Evolutionary conservation across 2,888 invertebrate species (phyloP).

Genomic region (Eupithecia vulgata): DNA sequence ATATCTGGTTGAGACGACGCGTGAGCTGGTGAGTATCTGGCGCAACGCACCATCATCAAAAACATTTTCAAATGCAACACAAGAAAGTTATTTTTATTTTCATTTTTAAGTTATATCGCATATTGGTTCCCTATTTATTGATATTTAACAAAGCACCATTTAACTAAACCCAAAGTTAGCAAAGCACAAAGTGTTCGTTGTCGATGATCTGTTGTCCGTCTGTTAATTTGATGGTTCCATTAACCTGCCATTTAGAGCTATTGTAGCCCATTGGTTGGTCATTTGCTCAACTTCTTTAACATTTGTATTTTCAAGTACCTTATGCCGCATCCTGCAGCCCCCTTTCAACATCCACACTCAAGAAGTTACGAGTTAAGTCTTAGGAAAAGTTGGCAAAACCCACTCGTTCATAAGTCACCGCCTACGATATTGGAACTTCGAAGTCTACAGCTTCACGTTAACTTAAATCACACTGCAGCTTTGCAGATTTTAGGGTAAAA

Average conservation of each 20-base stretch:
- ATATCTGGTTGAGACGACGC: too few relatives aligned
- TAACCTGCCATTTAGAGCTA: not conserved
- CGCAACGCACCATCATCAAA: too few relatives aligned
- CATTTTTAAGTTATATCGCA: too few relatives aligned
- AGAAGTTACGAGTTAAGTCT: constrained; percentile 54
- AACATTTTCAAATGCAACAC: too few relatives aligned
- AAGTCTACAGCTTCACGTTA: constrained; percentile 44
- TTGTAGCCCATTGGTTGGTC: not conserved
- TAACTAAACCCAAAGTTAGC: not conserved
- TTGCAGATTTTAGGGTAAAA: constrained; percentile 7
- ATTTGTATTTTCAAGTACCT: not conserved
- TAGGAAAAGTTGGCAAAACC: constrained; percentile 60
- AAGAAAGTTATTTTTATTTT: too few relatives aligned
- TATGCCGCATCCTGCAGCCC: constrained; percentile 30
- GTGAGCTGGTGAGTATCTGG: too few relatives aligned
- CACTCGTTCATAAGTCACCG: constrained; percentile 57
- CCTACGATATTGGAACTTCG: constrained; percentile 45
- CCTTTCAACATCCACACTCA: constrained; percentile 27
- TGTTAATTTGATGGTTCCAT: not conserved
- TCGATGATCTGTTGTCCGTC: not conserved
- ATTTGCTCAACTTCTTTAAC: not conserved
- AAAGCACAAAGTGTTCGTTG: not conserved
- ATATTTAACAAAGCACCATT: too few relatives aligned
- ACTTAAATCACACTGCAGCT: constrained; percentile 33
- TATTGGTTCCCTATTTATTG: too few relatives aligned